Percentiles rank a stretch among this genome's conserved stretches.
Evolutionary conservation across 2,113 vertebrate species (phyloP).

Genomic region (Copsychus sechellarum): DNA sequence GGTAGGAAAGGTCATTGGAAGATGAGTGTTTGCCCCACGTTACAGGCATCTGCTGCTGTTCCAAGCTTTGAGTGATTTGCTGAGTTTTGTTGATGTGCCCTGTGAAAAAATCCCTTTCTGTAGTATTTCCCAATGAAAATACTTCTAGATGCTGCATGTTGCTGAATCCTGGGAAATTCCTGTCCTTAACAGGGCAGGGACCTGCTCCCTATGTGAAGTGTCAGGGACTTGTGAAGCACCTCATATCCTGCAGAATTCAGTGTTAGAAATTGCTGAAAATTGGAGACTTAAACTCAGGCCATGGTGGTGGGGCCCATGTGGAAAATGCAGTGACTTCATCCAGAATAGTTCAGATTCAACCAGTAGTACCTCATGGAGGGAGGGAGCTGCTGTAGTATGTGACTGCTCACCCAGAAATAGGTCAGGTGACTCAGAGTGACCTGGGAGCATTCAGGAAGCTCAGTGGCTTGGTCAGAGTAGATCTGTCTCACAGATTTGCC

Average conservation of each 20-base stretch:
- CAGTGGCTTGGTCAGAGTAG: neutral
- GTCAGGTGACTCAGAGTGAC: neutral
- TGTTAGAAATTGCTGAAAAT: neutral
- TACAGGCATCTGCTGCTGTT: neutral
- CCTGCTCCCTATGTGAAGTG: neutral
- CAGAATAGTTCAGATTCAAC: fast-evolving
- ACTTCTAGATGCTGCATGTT: neutral
- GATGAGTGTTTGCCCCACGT: neutral
- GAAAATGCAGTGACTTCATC: neutral
- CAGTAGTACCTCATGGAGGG: neutral
- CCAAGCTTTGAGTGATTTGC: neutral
- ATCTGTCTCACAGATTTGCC: neutral
- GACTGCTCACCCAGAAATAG: neutral
- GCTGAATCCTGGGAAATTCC: neutral
- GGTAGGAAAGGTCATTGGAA: neutral
- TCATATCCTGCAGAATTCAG: neutral
- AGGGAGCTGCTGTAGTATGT: neutral
- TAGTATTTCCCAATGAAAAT: neutral
- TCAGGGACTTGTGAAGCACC: neutral
- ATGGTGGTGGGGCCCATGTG: neutral
- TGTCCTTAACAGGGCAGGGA: neutral
- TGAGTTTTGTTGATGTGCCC: neutral
- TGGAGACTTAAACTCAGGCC: neutral
- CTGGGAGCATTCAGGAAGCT: neutral
- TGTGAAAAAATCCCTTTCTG: neutral